phyloP scores from a whole-genome alignment of 2,797 vertebrate genomes.

The Neosilurus hyrtlii region DNA sequence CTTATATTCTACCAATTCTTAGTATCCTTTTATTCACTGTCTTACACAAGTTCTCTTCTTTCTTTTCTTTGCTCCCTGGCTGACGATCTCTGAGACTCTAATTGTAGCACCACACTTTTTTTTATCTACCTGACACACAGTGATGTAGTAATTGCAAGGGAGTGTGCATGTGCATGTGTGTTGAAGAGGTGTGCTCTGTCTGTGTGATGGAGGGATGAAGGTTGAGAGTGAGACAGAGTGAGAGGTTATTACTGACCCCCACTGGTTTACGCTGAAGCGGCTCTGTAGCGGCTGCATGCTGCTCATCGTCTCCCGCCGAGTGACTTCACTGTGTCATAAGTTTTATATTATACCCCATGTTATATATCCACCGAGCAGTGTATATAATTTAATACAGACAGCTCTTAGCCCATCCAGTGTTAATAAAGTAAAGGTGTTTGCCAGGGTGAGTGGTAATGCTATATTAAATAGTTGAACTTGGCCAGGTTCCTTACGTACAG shows the following conservation, averaged over 20 bases:
- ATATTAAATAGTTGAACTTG: slow-evolving; percentile 19
- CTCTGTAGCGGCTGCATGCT: slow-evolving; percentile 20
- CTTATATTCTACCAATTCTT: neutral
- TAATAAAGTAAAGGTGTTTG: neutral
- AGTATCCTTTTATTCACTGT: neutral
- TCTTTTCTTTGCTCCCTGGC: slow-evolving; percentile 2
- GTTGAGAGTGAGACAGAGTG: slow-evolving; percentile 20
- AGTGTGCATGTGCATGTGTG: slow-evolving; percentile 20
- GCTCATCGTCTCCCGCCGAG: neutral
- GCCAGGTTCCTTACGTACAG: slow-evolving; percentile 3
- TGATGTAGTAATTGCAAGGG: slow-evolving; percentile 50
- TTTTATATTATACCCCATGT: neutral
- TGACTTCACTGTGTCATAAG: slow-evolving; percentile 15
- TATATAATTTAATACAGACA: slow-evolving; percentile 3
- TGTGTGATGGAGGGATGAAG: slow-evolving; percentile 17
- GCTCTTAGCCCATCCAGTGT: neutral
- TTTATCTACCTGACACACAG: slow-evolving; percentile 36
- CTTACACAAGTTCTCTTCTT: slow-evolving; percentile 12
- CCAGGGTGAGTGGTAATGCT: neutral
- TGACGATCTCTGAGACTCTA: slow-evolving; percentile 37
- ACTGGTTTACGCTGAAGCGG: slow-evolving; percentile 18
- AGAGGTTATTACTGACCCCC: slow-evolving; percentile 44
- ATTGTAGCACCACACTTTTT: slow-evolving; percentile 39
- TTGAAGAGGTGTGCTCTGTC: slow-evolving; percentile 31
- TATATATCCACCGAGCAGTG: neutral